Evolutionary conservation across 1,140 invertebrate species (phyloP), one percentile per base, ranked within the genome.

Genomic region (Neoseiulus cucumeris): DNA sequence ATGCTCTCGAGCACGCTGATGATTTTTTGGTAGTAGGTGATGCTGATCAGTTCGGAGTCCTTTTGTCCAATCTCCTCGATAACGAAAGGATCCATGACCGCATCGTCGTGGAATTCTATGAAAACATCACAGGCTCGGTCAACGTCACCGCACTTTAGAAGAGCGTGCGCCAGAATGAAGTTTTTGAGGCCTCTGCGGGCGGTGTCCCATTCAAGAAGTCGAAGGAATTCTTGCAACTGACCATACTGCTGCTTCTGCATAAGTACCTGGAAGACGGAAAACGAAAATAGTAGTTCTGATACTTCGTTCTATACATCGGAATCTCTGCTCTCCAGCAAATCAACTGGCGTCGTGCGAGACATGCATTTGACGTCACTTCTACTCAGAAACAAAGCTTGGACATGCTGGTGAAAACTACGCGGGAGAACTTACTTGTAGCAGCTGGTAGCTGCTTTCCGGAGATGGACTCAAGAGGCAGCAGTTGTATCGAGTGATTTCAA

Each of bases 121-220:
- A 59, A 59, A n/a, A 59, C 51, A 25, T 59, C 51, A 9, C 51
- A 59, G 51, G 51, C 51, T 17, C 51, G 51, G 25, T 59, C 51
- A 14, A 59, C 22, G 4, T 59, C 51, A 5, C 51, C 51, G 12
- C 25, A 59, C 9, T 59, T 59, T n/a, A 59, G 22, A n/a, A 59
- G 51, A 18, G 51, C 51, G 33, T 59, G 51, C 51, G 51, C 51
- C 14, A 59, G 51, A 14, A 59, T 33, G 22, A 59, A 59, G 22
- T 59, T 17, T 20, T 59, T 59, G 2, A 59, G 22, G 4, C 51
- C 51, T 33, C 51, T 17, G 2, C 51, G 51, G 4, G 51, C 51
- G 14, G 51, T 25, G 51, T 59, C 51, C 51, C 51, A 59, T 20
- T 59, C 25, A 2, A 59, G 51, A 6, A 59, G 51, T 17, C 51